phyloP scores from a whole-genome alignment of 2,113 vertebrate species.

The Trogon melanurus region DNA sequence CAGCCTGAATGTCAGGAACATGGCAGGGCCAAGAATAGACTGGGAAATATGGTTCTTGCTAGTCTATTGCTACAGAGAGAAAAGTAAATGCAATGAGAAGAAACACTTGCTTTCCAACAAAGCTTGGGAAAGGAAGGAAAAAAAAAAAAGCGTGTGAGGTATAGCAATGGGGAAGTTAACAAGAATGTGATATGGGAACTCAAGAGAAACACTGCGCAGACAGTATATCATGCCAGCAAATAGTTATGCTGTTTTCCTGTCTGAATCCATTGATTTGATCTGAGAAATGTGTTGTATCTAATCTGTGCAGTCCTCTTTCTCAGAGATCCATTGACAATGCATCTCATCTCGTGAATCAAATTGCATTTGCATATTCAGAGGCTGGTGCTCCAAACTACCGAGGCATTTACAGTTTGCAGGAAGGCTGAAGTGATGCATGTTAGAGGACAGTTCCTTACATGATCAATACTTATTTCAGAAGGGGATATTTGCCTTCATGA shows the following conservation, averaged over 20 bases:
- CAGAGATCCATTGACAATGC: background rate
- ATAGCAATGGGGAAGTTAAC: background rate
- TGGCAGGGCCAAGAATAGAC: background rate
- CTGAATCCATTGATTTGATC: background rate
- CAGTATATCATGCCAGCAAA: background rate
- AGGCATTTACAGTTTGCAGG: background rate
- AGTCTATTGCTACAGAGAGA: background rate
- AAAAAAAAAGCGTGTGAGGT: background rate
- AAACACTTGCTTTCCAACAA: background rate
- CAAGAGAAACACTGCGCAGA: background rate
- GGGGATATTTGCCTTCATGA: background rate
- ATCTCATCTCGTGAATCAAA: background rate
- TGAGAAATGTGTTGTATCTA: background rate
- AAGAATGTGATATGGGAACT: background rate
- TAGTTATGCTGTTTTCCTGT: background rate
- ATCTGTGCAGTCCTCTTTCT: background rate
- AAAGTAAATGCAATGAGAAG: background rate
- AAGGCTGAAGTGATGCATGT: background rate
- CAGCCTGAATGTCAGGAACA: conserved; percentile 6
- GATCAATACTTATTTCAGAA: background rate
- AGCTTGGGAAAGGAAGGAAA: background rate
- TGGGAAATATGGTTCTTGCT: background rate
- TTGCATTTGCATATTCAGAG: background rate
- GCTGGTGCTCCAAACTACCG: background rate
- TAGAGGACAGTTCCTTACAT: background rate